A percentile compares a stretch with the other conserved stretches of the same genome.
Evolutionary conservation across 2,888 invertebrate genomes (phyloP).

Genomic region (Drosophila limbata): DNA sequence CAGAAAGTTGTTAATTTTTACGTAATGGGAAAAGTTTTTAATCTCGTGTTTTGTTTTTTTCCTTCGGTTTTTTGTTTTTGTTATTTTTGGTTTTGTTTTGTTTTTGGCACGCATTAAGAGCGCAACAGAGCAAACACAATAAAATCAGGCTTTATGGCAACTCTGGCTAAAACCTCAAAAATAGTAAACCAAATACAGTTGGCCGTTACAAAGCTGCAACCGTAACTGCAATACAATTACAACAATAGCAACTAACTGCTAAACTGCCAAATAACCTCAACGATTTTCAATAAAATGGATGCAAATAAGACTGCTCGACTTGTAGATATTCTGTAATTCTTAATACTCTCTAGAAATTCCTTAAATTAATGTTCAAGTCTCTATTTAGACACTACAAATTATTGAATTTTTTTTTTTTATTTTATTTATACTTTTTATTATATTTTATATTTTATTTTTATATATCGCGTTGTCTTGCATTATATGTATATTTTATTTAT

Average conservation of each 20-base stretch:
- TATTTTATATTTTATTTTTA: not conserved
- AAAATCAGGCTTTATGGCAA: slow-evolving; percentile 74
- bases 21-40: slow-evolving; percentile 81
- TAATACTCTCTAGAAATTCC: not conserved
- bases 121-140: slow-evolving; percentile 55
- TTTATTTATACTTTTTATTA: too few species aligned
- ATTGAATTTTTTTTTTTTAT: not conserved
- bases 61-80: not conserved
- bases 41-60: slow-evolving; percentile 59
- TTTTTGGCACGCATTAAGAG: slow-evolving; percentile 23
- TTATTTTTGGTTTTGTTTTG: slow-evolving; percentile 24
- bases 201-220: slow-evolving; percentile 39
- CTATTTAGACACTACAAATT: not conserved
- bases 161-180: slow-evolving; percentile 52
- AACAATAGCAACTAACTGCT: slow-evolving; percentile 17
- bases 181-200: slow-evolving; percentile 56
- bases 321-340: slow-evolving; percentile 8
- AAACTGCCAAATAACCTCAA: slow-evolving; percentile 36
- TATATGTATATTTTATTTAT: not conserved
- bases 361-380: not conserved
- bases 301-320: slow-evolving; percentile 9
- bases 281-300: slow-evolving; percentile 46
- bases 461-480: not conserved
- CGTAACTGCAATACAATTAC: slow-evolving; percentile 48
- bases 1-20: slow-evolving; percentile 77